A percentile compares a stretch with the other conserved stretches of the same genome.
Evolutionary conservation across 1,140 invertebrate genomes (phyloP).

Genomic region (Caerostris extrusa): DNA sequence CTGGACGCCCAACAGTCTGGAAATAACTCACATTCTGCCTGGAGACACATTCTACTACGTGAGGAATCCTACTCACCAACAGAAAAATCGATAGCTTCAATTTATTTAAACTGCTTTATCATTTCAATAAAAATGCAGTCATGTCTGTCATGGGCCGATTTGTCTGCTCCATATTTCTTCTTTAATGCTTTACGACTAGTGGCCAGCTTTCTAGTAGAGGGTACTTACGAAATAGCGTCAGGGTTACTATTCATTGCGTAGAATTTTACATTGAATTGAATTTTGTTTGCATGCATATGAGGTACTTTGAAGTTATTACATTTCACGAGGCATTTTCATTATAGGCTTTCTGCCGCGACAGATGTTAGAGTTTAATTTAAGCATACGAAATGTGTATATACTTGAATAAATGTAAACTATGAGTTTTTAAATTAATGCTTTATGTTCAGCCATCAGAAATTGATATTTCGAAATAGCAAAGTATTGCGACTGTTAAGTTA

Average conservation of each 20-base stretch:
- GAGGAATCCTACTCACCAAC: slow-evolving; percentile 52
- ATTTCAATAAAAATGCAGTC: slow-evolving; percentile 52
- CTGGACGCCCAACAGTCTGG: slow-evolving; percentile 56
- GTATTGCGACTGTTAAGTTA: too few relatives aligned
- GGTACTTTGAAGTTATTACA: background rate
- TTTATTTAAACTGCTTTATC: slow-evolving; percentile 64
- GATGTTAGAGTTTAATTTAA: background rate
- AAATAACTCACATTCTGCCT: slow-evolving; percentile 66
- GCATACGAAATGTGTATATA: background rate
- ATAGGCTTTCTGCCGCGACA: too few relatives aligned
- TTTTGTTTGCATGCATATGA: background rate
- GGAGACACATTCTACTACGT: slow-evolving; percentile 59
- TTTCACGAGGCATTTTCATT: background rate
- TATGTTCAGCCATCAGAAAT: too few relatives aligned
- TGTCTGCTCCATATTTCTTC: slow-evolving; percentile 13
- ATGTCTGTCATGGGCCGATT: slow-evolving; percentile 1
- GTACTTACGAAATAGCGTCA: background rate
- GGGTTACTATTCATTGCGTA: background rate
- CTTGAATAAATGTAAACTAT: background rate
- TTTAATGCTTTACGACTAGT: background rate
- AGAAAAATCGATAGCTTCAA: slow-evolving; percentile 66
- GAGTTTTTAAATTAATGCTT: too few relatives aligned
- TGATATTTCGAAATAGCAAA: too few relatives aligned
- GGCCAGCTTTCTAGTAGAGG: background rate
- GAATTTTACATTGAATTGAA: background rate